Evolutionary conservation across 2,797 vertebrate species (phyloP), one percentile per base, ranked within the genome.

Genomic region (Sarcophilus harrisii): DNA sequence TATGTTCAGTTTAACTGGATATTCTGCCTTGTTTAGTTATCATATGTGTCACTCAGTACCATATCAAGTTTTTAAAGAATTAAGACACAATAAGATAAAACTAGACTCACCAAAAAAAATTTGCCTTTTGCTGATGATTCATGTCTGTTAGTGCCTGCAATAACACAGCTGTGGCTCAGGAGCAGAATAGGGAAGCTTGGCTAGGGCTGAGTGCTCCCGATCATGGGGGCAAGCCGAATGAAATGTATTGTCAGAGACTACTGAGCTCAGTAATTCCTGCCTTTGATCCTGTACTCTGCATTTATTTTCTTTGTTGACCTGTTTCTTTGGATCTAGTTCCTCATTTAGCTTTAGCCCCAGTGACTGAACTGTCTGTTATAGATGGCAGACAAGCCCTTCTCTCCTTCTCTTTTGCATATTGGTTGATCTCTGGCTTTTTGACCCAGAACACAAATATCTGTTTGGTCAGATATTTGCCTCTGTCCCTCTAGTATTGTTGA

Each of bases 231-330:
- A 87, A 87, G 73, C 38, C 38, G 73, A 87, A 87, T 11, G 73
- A 49, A 87, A 87, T 49, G 73, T 49, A 87, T 87, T 87, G 73
- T 87, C 73, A 27, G 73, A 49, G 73, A 87, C 73, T 87, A 49
- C 38, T 28, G 73, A 49, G 38, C 38, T 87, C 73, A 87, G 73
- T 87, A 87, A 87, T 87, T 87, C 73, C 38, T 87, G 73, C 73
- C 73, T 87, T 87, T 87, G 73, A 87, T 87, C 73, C 24, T 87
- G 73, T 28, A 12, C 73, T 87, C 73, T 87, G 73, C 73, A 87
- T 87, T 49, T 87, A 45, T 87, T 87, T 87, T 49, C 73, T 87
- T 49, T 87, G 73, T 87, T 87, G 73, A 87, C 73, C 73, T 87
- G 73, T 87, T 87, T 87, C 73, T 87, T 87, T 87, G 38, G 38